phyloP scores from a whole-genome alignment of 2,888 invertebrate genomes.

The Dermolepida albohirtum region DNA sequence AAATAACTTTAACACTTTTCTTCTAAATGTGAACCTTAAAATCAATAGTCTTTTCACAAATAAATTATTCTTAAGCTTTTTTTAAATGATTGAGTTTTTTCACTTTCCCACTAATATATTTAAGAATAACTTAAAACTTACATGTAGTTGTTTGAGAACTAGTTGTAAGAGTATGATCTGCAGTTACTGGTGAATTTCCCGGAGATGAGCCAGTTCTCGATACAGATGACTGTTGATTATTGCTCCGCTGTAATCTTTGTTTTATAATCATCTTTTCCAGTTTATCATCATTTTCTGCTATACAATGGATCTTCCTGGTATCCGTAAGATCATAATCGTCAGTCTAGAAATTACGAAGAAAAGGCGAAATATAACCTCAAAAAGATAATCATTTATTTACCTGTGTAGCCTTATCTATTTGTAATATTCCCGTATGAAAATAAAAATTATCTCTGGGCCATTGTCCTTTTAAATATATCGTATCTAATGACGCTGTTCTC shows the following conservation, averaged over 20 bases:
- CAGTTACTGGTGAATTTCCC: constrained; percentile 66
- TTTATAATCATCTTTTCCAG: constrained; percentile 70
- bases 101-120: not conserved
- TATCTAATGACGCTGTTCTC: constrained; percentile 83
- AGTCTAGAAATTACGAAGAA: constrained; percentile 68
- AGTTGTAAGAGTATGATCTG: constrained; percentile 69
- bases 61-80: too few species aligned
- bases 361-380: constrained; percentile 21
- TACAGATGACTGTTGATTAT: constrained; percentile 57
- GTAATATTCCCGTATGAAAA: constrained; percentile 74
- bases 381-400: constrained; percentile 64
- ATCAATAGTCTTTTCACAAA: too few species aligned
- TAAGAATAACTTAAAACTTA: constrained; percentile 44
- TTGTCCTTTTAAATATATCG: constrained; percentile 82
- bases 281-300: constrained; percentile 70
- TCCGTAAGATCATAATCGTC: constrained; percentile 72
- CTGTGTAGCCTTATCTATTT: constrained; percentile 85
- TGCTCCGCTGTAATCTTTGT: constrained; percentile 69
- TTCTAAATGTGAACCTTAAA: too few species aligned
- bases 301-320: constrained; percentile 67
- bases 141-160: constrained; percentile 66
- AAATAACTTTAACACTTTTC: too few species aligned
- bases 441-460: constrained; percentile 80
- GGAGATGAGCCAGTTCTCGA: constrained; percentile 48
- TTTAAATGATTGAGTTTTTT: not conserved